A percentile compares a stretch with the other conserved stretches of the same genome.
Conservation (phyloP, 2,888 invertebrate genomes). For the Xylota segnis region DNA sequence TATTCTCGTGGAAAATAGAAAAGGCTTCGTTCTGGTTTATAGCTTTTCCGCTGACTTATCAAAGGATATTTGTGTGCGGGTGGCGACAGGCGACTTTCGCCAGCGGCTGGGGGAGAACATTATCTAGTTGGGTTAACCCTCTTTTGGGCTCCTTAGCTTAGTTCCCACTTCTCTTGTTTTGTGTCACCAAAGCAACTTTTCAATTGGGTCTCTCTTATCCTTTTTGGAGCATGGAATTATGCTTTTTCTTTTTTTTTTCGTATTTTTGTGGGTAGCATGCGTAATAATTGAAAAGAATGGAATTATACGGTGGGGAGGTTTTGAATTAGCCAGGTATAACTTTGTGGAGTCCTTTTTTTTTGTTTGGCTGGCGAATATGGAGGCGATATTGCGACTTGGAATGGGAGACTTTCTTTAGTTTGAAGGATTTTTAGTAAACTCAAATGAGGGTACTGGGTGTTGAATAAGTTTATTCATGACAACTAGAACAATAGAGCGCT, state of each 20-base stretch:
- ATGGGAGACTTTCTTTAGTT: not conserved
- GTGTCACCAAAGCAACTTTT: constrained; percentile 76
- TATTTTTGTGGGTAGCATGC: constrained; percentile 70
- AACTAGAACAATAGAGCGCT: not conserved
- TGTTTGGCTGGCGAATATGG: not conserved
- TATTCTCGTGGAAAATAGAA: constrained; percentile 66
- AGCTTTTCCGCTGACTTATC: constrained; percentile 76
- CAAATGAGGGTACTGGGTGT: constrained; percentile 14
- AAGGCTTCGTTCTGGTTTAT: constrained; percentile 68
- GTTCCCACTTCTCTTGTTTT: constrained; percentile 68
- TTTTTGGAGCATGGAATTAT: constrained; percentile 12
- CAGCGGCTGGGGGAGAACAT: constrained; percentile 25
- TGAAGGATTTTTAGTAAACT: not conserved
- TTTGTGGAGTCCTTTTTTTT: constrained; percentile 10
- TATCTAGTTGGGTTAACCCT: constrained; percentile 75
- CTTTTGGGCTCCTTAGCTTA: constrained; percentile 46
- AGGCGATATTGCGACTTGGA: constrained; percentile 8
- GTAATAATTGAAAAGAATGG: constrained; percentile 74
- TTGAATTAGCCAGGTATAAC: constrained; percentile 45
- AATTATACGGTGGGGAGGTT: constrained; percentile 62
- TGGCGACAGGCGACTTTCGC: constrained; percentile 33
- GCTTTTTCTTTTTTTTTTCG: constrained; percentile 3
- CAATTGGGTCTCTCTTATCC: constrained; percentile 68
- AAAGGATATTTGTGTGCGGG: constrained; percentile 71
- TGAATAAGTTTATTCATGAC: constrained; percentile 16